A percentile compares a stretch with the other conserved stretches of the same genome.
These are phyloP conservation scores for Heteromyza rotundicornis DNA, from an alignment of 2,888 invertebrate species.

Conservation along the genomic window DNA sequence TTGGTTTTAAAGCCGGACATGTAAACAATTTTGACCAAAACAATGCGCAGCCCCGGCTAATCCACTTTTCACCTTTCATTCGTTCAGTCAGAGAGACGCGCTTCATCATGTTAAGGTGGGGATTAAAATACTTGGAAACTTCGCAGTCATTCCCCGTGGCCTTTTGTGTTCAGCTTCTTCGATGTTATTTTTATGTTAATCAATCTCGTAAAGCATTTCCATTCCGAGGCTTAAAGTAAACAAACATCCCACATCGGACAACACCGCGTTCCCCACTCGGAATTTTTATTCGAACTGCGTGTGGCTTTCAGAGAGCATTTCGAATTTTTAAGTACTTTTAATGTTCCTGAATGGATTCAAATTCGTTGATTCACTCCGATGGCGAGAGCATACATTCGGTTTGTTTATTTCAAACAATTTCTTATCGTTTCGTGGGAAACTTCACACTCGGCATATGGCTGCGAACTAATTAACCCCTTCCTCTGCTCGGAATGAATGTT, in stretches of 20 bases:
- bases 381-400: background rate
- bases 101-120: too few species aligned
- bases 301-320: background rate
- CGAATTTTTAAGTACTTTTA: too few species aligned
- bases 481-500: slow-evolving; percentile 24
- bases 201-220: slow-evolving; percentile 4
- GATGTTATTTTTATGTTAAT: too few species aligned
- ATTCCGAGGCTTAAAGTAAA: background rate
- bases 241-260: background rate
- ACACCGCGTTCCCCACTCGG: too few species aligned
- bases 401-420: background rate
- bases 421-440: slow-evolving; percentile 28
- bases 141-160: background rate
- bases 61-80: background rate
- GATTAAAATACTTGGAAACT: background rate
- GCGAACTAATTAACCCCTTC: slow-evolving; percentile 37
- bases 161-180: too few species aligned
- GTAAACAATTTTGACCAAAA: slow-evolving; percentile 9
- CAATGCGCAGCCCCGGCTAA: background rate
- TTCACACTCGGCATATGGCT: slow-evolving; percentile 17
- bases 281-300: background rate
- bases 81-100: too few species aligned
- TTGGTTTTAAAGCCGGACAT: slow-evolving; percentile 13
- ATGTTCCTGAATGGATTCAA: background rate
- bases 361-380: background rate